Evolutionary conservation across 1,140 invertebrate genomes (phyloP).

Genomic region (Zaprionus nigranus): DNA sequence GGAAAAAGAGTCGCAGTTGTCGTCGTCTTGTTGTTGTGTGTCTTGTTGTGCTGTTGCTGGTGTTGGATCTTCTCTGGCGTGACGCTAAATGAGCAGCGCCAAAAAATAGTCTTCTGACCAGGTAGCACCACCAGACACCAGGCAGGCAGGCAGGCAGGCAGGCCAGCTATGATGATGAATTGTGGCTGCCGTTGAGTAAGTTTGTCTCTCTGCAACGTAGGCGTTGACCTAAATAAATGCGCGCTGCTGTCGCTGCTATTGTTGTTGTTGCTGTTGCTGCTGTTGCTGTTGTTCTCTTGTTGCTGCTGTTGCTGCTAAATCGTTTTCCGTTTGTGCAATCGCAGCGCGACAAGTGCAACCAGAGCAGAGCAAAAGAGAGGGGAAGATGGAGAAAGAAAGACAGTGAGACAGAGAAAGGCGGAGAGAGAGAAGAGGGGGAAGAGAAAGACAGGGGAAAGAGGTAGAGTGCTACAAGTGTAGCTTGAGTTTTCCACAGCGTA

Average conservation of each 20-base stretch:
- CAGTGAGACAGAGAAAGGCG: background rate
- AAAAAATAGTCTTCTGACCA: conserved; percentile 60
- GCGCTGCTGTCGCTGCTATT: conserved; percentile 30
- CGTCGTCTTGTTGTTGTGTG: conserved; percentile 11
- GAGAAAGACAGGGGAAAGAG: background rate
- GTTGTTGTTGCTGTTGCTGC: conserved; percentile 38
- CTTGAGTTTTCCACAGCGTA: conserved; percentile 25
- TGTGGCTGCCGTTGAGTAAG: conserved; percentile 76
- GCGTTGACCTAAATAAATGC: conserved; percentile 78
- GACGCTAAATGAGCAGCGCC: conserved; percentile 66
- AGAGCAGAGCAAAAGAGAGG: conserved; percentile 47
- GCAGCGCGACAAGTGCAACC: conserved; percentile 72
- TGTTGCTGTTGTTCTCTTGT: conserved; percentile 34
- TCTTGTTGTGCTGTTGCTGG: conserved; percentile 38
- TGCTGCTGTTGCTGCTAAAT: conserved; percentile 65
- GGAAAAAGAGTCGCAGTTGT: conserved; percentile 43
- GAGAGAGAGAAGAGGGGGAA: conserved; percentile 8
- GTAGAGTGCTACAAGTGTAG: background rate
- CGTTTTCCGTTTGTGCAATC: conserved; percentile 77
- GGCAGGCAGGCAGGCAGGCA: conserved; percentile 1
- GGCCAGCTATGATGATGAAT: conserved; percentile 69
- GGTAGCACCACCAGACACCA: conserved; percentile 49
- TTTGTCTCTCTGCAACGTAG: conserved; percentile 75
- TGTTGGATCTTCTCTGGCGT: conserved; percentile 64
- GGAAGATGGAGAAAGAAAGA: conserved; percentile 5